A percentile compares a stretch with the other conserved stretches of the same genome.
Evolutionary conservation across 2,888 invertebrate genomes (phyloP).

Genomic region (Erebia palarica): DNA sequence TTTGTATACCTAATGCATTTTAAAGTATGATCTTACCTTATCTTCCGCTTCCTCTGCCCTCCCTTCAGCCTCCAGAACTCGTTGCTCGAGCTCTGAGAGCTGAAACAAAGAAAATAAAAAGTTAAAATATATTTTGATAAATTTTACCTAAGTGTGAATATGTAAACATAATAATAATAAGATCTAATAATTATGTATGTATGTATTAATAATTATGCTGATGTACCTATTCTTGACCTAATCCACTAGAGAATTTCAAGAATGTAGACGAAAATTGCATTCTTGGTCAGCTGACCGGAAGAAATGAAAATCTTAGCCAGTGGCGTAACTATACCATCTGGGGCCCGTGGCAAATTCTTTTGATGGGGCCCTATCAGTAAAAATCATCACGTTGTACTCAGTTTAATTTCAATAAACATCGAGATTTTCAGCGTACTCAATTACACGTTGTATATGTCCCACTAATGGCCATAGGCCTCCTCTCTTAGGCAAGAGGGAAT

Average conservation of each 20-base stretch:
- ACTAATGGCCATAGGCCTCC: no score
- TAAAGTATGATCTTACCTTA: conserved; percentile 85
- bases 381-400: no score
- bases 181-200: background rate
- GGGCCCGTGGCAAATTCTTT: no score
- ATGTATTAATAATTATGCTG: background rate
- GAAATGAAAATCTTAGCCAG: conserved; percentile 22
- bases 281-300: conserved; percentile 17
- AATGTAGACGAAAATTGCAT: conserved; percentile 26
- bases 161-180: background rate
- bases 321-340: no score
- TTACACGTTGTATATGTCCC: no score
- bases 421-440: no score
- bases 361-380: no score
- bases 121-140: background rate
- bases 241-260: background rate
- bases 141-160: no score
- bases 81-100: conserved; percentile 96
- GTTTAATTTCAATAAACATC: no score
- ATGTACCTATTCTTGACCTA: background rate
- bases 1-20: background rate
- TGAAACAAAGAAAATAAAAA: conserved; percentile 78
- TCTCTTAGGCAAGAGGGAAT: no score
- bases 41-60: conserved; percentile 97
- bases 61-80: conserved; percentile 95